Evolutionary conservation across 2,797 vertebrate species (phyloP).

Genomic region (Coregonus suidteri): DNA sequence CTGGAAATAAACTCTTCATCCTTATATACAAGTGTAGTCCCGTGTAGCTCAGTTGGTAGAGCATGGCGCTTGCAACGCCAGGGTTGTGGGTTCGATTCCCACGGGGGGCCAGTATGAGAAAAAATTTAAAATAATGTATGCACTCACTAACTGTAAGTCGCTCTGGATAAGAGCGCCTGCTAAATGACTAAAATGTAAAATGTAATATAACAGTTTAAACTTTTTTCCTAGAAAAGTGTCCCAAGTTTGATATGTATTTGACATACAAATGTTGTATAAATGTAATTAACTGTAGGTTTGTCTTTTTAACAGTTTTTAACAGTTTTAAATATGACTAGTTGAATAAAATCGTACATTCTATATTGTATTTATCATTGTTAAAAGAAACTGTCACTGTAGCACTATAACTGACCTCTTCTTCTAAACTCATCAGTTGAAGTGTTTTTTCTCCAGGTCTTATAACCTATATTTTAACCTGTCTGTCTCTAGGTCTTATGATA

Average conservation of each 20-base stretch:
- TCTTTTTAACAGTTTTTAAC: slow-evolving; percentile 52
- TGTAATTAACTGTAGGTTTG: slow-evolving; percentile 49
- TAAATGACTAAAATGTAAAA: too few relatives aligned
- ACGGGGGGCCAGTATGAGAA: too few relatives aligned
- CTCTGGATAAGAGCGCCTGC: too few relatives aligned
- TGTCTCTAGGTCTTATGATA: too few relatives aligned
- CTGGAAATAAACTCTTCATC: slow-evolving; percentile 48
- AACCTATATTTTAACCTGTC: too few relatives aligned
- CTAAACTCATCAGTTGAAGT: not conserved
- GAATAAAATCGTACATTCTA: slow-evolving; percentile 28
- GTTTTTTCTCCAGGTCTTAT: too few relatives aligned
- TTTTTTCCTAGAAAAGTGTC: slow-evolving; percentile 65
- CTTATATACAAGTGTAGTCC: slow-evolving; percentile 42
- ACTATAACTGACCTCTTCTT: not conserved
- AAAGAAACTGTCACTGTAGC: not conserved
- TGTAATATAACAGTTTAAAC: too few relatives aligned
- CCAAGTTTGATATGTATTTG: slow-evolving; percentile 54
- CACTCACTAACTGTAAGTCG: too few relatives aligned
- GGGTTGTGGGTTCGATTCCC: too few relatives aligned
- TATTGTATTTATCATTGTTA: not conserved
- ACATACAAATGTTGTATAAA: slow-evolving; percentile 73
- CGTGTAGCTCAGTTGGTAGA: slow-evolving; percentile 17
- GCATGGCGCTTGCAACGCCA: too few relatives aligned
- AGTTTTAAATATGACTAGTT: slow-evolving; percentile 53
- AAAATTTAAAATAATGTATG: too few relatives aligned